Evolutionary conservation across 2,888 invertebrate species (phyloP), one percentile per base, ranked within the genome.

Genomic region (Xiphydria camelus): DNA sequence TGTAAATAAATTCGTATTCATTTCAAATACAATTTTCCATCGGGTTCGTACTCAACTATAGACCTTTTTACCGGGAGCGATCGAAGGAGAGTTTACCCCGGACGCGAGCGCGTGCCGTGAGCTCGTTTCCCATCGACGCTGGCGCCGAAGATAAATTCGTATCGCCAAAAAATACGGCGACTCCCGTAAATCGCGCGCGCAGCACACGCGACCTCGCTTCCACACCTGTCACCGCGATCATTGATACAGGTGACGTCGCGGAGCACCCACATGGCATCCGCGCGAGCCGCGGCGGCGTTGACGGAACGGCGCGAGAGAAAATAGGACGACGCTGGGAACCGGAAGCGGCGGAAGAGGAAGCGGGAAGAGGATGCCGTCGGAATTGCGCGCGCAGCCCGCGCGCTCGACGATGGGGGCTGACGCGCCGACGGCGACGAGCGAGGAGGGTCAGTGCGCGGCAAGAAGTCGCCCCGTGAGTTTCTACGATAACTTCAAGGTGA

Each of bases 401-500:
- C 52, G 41, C 39, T 44, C 35, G 32, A 43, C 38, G 48, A 37
- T 34, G 18, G 14, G 26, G 26, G 26, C 12, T 26, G 1, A 10
- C 26, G 10, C 10, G 6, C 26, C 59, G 51, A 62, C 62, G 57
- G 61, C 67, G 54, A 46, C 61, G 40, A 55, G 64, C 52, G 69
- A 70, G 44, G 68, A 70, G 59, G 62, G 58, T 64, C 69, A 70
- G 68, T 69, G 63, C 51, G 61, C 61, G 52, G 59, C 64, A 52
- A 66, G 67, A 55, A 76, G 72, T 57, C 71, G 77, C 49, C 77
- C 77, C 33, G 73, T 75, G 46, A 77, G 78, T 68, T 75, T 75
- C 64, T 78, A 78, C 60, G 77, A 77, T 49, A 77, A 78, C 61
- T 76, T 74, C 52, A 70, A 70, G 70, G 72, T 72, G 49, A 57